Evolutionary conservation across 1,140 invertebrate genomes (phyloP).

Genomic region (Drosophila pallidifrons): DNA sequence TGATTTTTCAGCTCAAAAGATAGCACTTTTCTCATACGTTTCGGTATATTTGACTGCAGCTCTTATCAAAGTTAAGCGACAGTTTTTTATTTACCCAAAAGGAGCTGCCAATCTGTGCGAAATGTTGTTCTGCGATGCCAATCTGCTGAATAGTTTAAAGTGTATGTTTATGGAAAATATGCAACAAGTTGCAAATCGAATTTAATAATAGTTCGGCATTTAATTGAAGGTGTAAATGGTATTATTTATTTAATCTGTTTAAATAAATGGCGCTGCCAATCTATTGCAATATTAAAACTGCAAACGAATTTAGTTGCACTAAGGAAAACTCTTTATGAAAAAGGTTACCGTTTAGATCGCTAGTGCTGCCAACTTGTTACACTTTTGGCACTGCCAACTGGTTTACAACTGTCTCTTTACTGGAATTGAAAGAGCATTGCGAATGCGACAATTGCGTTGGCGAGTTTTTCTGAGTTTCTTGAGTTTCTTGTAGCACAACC

Average conservation of each 20-base stretch:
- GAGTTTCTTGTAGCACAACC: slow-evolving; percentile 7
- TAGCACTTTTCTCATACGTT: neutral
- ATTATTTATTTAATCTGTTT: too few relatives aligned
- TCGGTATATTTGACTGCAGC: neutral
- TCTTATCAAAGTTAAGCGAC: neutral
- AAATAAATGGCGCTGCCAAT: neutral
- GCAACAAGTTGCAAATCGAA: too few relatives aligned
- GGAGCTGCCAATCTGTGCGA: neutral
- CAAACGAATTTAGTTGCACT: too few relatives aligned
- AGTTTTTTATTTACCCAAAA: neutral
- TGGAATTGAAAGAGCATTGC: slow-evolving; percentile 18
- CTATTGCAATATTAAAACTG: too few relatives aligned
- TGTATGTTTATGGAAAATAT: too few relatives aligned
- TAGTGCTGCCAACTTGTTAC: neutral
- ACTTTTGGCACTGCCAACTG: too few relatives aligned
- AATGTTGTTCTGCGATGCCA: neutral
- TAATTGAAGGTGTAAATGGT: too few relatives aligned
- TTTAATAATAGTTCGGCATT: too few relatives aligned
- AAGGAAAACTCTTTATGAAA: too few relatives aligned
- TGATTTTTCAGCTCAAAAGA: neutral
- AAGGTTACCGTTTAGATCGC: neutral
- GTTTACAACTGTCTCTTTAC: too few relatives aligned
- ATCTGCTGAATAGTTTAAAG: neutral
- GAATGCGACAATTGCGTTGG: neutral
- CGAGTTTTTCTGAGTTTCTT: neutral